Percentiles rank a stretch among this genome's conserved stretches.
Evolutionary conservation across 1,140 invertebrate genomes (phyloP).

Genomic region (Aphis craccivora): DNA sequence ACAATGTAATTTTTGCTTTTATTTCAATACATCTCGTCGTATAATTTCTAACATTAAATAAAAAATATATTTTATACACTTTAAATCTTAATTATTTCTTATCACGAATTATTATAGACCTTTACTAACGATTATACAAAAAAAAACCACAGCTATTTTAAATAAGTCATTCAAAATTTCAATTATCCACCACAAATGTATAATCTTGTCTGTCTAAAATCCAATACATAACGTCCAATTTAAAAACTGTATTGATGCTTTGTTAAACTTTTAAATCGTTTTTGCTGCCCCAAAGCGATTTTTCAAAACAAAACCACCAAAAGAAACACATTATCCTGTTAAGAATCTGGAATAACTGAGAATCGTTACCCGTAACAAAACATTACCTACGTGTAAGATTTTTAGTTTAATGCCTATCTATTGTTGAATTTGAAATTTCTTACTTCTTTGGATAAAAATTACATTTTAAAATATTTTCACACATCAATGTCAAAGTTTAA

Average conservation of each 20-base stretch:
- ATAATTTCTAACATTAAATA: too few species aligned
- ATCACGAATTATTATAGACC: neutral
- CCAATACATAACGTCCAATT: neutral
- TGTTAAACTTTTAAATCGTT: neutral
- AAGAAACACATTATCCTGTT: neutral
- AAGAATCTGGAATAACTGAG: neutral
- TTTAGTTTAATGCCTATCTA: neutral
- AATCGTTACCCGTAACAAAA: neutral
- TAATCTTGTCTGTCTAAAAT: neutral
- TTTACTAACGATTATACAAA: neutral
- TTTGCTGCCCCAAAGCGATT: neutral
- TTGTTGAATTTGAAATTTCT: neutral
- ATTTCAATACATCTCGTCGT: too few species aligned
- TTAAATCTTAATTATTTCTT: neutral
- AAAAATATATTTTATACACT: neutral
- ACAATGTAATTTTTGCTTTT: too few species aligned
- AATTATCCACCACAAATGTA: neutral
- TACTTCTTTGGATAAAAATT: neutral
- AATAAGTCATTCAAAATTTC: neutral
- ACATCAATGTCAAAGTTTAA: neutral
- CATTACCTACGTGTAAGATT: neutral
- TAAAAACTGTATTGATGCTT: neutral
- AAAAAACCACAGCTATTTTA: neutral
- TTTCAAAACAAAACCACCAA: neutral
- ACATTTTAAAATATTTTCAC: neutral